Base-by-base conservation (phyloP, 2,113 vertebrate species). In the Lichenostomus cassidix region DNA sequence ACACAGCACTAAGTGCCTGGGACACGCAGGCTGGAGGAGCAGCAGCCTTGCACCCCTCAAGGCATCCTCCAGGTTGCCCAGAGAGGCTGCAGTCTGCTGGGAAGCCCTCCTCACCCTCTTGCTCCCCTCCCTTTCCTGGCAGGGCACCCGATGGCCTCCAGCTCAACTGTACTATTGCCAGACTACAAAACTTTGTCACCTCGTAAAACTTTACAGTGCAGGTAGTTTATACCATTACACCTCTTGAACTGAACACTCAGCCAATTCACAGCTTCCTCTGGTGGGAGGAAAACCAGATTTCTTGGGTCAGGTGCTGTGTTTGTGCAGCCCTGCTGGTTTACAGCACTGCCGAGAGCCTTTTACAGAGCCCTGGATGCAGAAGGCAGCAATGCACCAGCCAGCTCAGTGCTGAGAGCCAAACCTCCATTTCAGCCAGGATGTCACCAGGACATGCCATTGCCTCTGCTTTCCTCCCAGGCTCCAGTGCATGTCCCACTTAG, bases 211-310 rank as follows among this genome's bases (percentile, higher is more conserved):
- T 97, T 91, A 96, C 64, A 47, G 82, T 0, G 0, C 87, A 94
- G 91, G 93, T 95, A 95, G 91, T 95, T 95, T 82, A 82, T 95
- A 77, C 87, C 6, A 2, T 83, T 90, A 59, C 91, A 84, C 81
- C 81, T 91, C 93, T 76, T 53, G 55, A 91, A 89, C 77, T 49
- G 52, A 95, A 89, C 77, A 58, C 52, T 71, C 4, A 2, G 70
- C 58, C 93, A 79, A 87, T 77, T 82, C 13, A 4, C 1, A 0
- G 59, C 13, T 91, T 83, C 77, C 93, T 74, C 73, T 5, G 4
- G 78, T 0, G 0, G 63, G 50, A 87, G 78, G 42, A 76, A 89
- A 89, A 77, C 2, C 71, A 81, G 73, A 46, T 88, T 94, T 68
- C 76, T 77, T 35, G 41, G 56, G 44, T 77, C 89, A 81, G 73